These are phyloP conservation scores for Beris morrisii DNA, from an alignment of 2,888 invertebrate species.

Conservation along the genomic window DNA sequence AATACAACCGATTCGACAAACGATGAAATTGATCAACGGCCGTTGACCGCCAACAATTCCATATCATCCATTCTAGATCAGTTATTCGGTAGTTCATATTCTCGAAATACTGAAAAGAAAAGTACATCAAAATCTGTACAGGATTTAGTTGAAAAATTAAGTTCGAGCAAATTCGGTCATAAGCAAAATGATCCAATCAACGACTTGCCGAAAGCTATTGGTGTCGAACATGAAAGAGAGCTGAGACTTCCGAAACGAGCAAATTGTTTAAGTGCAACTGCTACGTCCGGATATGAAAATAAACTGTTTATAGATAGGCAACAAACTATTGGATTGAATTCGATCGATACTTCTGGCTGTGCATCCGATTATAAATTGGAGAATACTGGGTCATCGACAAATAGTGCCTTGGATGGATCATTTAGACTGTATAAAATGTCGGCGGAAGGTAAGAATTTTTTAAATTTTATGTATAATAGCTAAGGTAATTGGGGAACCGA, in stretches of 20 bases:
- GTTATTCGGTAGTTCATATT: slow-evolving; percentile 18
- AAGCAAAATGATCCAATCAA: slow-evolving; percentile 14
- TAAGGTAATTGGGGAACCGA: not conserved
- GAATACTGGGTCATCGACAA: slow-evolving; percentile 34
- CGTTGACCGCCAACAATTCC: slow-evolving; percentile 31
- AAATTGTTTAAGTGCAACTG: slow-evolving; percentile 30
- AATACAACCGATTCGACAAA: slow-evolving; percentile 34
- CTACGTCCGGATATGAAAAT: slow-evolving; percentile 38
- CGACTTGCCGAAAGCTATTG: slow-evolving; percentile 30
- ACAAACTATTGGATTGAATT: slow-evolving; percentile 37
- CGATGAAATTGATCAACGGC: slow-evolving; percentile 34
- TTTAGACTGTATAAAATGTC: slow-evolving; percentile 41
- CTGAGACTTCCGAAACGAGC: slow-evolving; percentile 35
- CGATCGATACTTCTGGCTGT: slow-evolving; percentile 33
- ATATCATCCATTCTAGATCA: slow-evolving; percentile 38
- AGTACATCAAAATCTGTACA: slow-evolving; percentile 39
- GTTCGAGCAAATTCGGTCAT: slow-evolving; percentile 30
- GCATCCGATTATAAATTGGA: slow-evolving; percentile 39
- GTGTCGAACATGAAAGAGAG: slow-evolving; percentile 33
- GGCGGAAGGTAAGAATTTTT: slow-evolving; percentile 38
- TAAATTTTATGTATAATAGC: not conserved
- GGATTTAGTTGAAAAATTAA: slow-evolving; percentile 39
- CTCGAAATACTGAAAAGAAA: slow-evolving; percentile 23
- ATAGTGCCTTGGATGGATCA: slow-evolving; percentile 40
- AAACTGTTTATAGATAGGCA: slow-evolving; percentile 40